These are phyloP conservation scores for Athetis lepigone DNA, from an alignment of 2,888 invertebrate species.

Conservation along the genomic window DNA sequence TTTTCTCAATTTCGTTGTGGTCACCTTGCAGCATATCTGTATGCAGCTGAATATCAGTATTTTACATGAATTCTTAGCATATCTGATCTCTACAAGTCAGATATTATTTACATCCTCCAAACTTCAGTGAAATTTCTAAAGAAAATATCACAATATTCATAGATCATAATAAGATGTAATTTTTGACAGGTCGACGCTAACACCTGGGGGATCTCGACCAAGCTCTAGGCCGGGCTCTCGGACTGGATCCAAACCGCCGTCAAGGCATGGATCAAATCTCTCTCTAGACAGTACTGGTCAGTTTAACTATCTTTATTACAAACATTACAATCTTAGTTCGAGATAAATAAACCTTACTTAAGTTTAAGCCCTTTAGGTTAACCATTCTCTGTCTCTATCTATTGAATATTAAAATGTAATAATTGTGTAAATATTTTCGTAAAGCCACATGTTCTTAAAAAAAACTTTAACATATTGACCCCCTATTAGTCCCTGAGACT, in stretches of 20 bases:
- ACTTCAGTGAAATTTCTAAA: too few relatives aligned
- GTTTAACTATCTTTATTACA: background rate
- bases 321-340: too few relatives aligned
- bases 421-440: background rate
- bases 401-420: too few relatives aligned
- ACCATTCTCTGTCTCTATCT: too few relatives aligned
- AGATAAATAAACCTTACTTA: too few relatives aligned
- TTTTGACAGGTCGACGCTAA: conserved; percentile 91
- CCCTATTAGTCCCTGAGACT: background rate
- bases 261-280: conserved; percentile 97
- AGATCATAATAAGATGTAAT: background rate
- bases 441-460: background rate
- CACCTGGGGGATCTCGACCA: conserved; percentile 95
- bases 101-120: too few relatives aligned
- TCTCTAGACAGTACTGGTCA: conserved; percentile 96
- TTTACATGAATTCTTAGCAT: too few relatives aligned
- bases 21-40: too few relatives aligned
- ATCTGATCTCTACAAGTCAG: too few relatives aligned
- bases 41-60: too few relatives aligned
- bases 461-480: background rate
- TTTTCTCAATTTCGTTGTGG: too few relatives aligned
- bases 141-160: background rate
- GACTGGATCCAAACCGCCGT: conserved; percentile 97
- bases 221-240: conserved; percentile 96
- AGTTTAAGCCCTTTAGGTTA: too few relatives aligned